Evolutionary conservation across 2,797 vertebrate genomes (phyloP), one percentile per base, ranked within the genome.

Genomic region (Sebastes minor): DNA sequence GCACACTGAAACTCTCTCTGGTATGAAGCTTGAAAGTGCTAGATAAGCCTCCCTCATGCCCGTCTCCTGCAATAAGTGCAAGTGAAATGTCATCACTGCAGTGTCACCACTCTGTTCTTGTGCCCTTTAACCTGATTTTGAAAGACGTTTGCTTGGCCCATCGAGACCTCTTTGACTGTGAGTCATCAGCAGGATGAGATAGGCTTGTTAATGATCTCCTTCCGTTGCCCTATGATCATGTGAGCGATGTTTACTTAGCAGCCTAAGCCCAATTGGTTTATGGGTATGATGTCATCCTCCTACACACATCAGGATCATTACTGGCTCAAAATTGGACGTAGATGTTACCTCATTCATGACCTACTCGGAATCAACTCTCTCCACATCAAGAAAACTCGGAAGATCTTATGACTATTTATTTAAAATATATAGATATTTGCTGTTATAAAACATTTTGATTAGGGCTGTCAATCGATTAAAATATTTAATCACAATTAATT

Each of bases 101-200:
- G 52, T 38, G 65, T 84, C 71, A 64, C 59, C 14, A 52, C 23
- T 76, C 13, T 18, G 12, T 38, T 74, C 12, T 30, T 60, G 11
- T 85, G 78, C 53, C 83, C 88, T 93, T 88, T 94, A 23, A 81
- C 90, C 90, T 73, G n/a, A 80, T 92, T 94, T 86, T 80, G 80
- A 64, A 88, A 93, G 69, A 72, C 30, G 30, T 82, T 81, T 84
- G 27, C 22, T 56, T 14, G 14, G 46, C 38, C 85, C 30, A 71
- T 76, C 16, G 23, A 18, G n/a, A 46, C 42, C 2, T 32, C 1
- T 35, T 33, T 13, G 42, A 77, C 57, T 69, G 38, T 78, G 85
- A 86, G 79, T 89, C 88, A 86, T 75, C 86, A 61, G 68, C 32
- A 7, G 52, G n/a, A 53, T 38, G 66, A 88, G 85, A 87, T 82